These are phyloP conservation scores for Megaustenia siamemsis DNA, from an alignment of 2,888 invertebrate species.

Conservation along the genomic window DNA sequence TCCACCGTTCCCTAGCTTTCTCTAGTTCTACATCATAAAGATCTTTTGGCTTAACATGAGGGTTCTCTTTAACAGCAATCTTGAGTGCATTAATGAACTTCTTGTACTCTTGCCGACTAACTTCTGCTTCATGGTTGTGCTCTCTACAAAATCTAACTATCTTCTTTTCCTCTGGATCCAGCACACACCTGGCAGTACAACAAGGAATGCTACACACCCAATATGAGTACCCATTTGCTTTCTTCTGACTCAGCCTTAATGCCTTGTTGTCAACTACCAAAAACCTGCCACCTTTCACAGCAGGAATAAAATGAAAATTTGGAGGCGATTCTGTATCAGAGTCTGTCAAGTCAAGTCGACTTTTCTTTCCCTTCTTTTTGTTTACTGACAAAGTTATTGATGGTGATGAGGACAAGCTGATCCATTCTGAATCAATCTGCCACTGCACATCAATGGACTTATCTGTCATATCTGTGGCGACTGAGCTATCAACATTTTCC, in stretches of 20 bases:
- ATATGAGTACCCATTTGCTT: slow-evolving; percentile 44
- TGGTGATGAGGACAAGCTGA: slow-evolving; percentile 38
- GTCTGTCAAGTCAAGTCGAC: neutral
- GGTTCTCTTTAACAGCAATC: slow-evolving; percentile 50
- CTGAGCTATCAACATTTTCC: slow-evolving; percentile 33
- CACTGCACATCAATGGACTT: slow-evolving; percentile 39
- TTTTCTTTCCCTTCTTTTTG: slow-evolving; percentile 24
- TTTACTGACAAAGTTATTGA: neutral
- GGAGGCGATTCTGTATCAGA: slow-evolving; percentile 24
- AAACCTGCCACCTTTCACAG: slow-evolving; percentile 35
- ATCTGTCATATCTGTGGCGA: slow-evolving; percentile 15
- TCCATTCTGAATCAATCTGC: slow-evolving; percentile 53
- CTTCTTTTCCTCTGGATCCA: slow-evolving; percentile 48
- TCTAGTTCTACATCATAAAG: slow-evolving; percentile 49
- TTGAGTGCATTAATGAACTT: slow-evolving; percentile 51
- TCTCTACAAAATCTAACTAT: slow-evolving; percentile 41
- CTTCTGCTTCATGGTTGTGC: slow-evolving; percentile 50
- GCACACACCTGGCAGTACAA: slow-evolving; percentile 47
- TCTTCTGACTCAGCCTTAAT: slow-evolving; percentile 44
- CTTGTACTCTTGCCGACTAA: slow-evolving; percentile 48
- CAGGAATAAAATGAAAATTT: slow-evolving; percentile 43
- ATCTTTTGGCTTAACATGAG: slow-evolving; percentile 51
- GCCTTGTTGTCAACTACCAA: slow-evolving; percentile 49
- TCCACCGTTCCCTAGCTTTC: slow-evolving; percentile 36
- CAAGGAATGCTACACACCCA: slow-evolving; percentile 55